Base-by-base conservation (phyloP, 2,888 invertebrate genomes). In the Hesperia comma region DNA sequence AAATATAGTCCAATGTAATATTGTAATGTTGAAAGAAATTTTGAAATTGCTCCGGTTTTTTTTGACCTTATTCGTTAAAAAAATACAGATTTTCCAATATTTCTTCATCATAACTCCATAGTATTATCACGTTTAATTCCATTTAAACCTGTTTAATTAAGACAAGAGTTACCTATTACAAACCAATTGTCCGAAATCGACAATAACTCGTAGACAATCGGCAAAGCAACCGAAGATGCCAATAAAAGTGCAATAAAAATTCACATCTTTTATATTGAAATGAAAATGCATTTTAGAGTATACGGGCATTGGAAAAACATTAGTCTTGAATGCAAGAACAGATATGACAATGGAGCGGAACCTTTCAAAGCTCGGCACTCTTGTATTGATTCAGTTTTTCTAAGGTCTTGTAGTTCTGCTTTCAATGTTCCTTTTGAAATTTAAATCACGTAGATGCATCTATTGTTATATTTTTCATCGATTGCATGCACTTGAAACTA, bases 231-330 rank as follows among this genome's bases (percentile, higher is more conserved):
- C 66, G 40, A 69, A 61, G 41, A 67, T 54, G 37, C 66, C 71
- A 72, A 73, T 76, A 73, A 74, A 74, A 75, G 72, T 68, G 69
- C 73, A 71, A 79, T 80, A 76, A 77, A 80, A 77, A 67, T 72
- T 69, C 72, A 72, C 73, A 74, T 71, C 70, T 68, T 75, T 73
- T 77, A 75, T 75, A 75, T 75, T 69, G 74, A 73, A 78, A 81
- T 77, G 73, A 76, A 80, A 86, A 86, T 87, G 84, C 85, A 85
- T 78, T 86, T 82, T 80, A 76, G 83, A 85, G 79, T 81, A 78
- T 79, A 79, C 75, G 79, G 80, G 78, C 87, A 88, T 89, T 75
- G 88, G 89, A 89, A 88, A 89, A 84, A 84, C 87, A 87, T 89
- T 88, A 88, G 85, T 85, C 83, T 78, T 82, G 81, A 79, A 79